Conservation (phyloP, 2,888 invertebrate genomes). For the Volucella inflata region DNA sequence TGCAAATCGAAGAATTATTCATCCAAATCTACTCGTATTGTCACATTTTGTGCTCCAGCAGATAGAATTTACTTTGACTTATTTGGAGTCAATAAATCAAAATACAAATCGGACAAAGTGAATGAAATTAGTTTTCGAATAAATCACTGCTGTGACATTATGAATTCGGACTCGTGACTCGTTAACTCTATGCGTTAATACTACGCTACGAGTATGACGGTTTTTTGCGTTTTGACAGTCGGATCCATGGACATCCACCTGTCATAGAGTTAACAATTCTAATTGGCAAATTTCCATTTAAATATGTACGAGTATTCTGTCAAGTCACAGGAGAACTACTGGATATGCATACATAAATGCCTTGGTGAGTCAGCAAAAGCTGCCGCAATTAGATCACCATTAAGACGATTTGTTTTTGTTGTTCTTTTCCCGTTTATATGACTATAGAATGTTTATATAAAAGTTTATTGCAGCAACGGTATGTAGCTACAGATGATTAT, state of each 20-base stretch:
- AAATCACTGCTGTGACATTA: constrained; percentile 10
- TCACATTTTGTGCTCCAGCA: neutral
- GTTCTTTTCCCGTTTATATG: constrained; percentile 29
- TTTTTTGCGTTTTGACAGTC: constrained; percentile 23
- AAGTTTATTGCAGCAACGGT: constrained; percentile 23
- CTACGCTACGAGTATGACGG: no score
- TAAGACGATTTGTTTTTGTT: constrained; percentile 3
- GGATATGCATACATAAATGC: constrained; percentile 15
- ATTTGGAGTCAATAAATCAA: constrained; percentile 43
- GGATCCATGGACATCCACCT: constrained; percentile 12
- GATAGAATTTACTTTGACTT: constrained; percentile 6
- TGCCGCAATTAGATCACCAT: constrained; percentile 29
- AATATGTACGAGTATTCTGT: neutral
- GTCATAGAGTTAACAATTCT: constrained; percentile 20
- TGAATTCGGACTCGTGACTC: neutral
- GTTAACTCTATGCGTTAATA: neutral
- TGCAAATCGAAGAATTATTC: constrained; percentile 29
- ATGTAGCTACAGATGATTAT: neutral
- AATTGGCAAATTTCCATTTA: constrained; percentile 27
- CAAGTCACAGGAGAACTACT: neutral
- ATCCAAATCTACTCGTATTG: constrained; percentile 19
- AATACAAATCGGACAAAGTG: constrained; percentile 26
- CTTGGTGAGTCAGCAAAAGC: constrained; percentile 25
- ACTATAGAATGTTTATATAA: constrained; percentile 34
- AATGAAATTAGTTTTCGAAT: constrained; percentile 27